phyloP scores from a whole-genome alignment of 2,113 vertebrate genomes.

The Lepidiolamprologus cunningtoni region DNA sequence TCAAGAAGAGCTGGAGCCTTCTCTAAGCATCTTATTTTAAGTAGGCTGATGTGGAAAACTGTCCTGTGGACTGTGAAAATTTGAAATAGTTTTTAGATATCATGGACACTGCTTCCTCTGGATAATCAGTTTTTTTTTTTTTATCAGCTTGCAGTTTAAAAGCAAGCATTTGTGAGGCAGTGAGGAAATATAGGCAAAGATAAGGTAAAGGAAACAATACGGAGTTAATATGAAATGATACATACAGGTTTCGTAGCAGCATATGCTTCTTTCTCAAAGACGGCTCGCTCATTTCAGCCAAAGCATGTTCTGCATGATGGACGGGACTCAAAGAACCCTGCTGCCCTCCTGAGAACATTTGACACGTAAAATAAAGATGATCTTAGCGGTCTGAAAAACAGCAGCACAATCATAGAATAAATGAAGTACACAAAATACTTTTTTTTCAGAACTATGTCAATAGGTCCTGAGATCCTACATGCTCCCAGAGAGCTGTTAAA shows the following conservation, averaged over 20 bases:
- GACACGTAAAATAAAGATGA: not conserved
- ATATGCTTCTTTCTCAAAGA: not conserved
- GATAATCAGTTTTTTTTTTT: rapidly evolving
- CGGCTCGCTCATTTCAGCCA: not conserved
- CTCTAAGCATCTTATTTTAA: not conserved
- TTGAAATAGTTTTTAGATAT: not conserved
- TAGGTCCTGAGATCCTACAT: not conserved
- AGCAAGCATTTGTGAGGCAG: not conserved
- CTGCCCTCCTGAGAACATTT: not conserved
- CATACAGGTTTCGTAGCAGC: not conserved
- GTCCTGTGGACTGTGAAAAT: not conserved
- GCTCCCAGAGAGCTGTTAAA: not conserved
- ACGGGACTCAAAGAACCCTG: not conserved
- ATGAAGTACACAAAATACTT: not conserved
- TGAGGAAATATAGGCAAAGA: not conserved
- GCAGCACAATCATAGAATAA: not conserved
- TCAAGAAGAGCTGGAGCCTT: not conserved
- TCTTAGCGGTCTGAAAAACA: not conserved
- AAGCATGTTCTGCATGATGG: not conserved
- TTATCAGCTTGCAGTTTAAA: not conserved
- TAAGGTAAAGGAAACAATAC: not conserved
- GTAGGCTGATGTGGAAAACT: not conserved
- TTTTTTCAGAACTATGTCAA: not conserved
- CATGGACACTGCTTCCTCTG: not conserved
- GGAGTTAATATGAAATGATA: not conserved